Evolutionary conservation across 2,888 invertebrate genomes (phyloP), one percentile per base, ranked within the genome.

Genomic region (Beris chalybata): DNA sequence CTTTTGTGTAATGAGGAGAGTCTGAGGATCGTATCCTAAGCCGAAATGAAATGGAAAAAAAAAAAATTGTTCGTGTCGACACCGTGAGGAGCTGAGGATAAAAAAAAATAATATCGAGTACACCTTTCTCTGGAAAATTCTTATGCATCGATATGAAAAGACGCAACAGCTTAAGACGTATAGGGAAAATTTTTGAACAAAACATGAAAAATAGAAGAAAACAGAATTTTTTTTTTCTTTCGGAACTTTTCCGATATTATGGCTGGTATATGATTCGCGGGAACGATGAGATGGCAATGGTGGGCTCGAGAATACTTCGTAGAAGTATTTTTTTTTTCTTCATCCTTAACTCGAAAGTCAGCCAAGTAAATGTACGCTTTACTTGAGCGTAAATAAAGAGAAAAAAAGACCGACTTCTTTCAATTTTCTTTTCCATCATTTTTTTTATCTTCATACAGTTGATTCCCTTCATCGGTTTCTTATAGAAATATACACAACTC

Each of bases 1-100:
- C 58, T 58, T 58, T 58, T 58, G 58, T 58, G 57, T 57, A 57
- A 9, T 29, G 45, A 22, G 22, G 22, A 58, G n/a, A 45, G 58
- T 45, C 58, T 45, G 58, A 45, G 58, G 58, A 47, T 58, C 45
- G 31, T 12, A 32, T 52, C 22, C 11, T 15, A 43, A 56, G n/a
- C 32, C 13, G 56, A 56, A 56, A 38, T 9, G 38, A 38, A 56
- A 43, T 43, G 1, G 56, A 47, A 12, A 7, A 58, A 58, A 12
- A 7, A 58, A 58, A 58, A 13, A n/a, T 2, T 7, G 1, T 6
- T 43, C n/a, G 9, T 56, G 56, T 44, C 15, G 44, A 56, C 44
- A 15, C 43, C 44, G 44, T 58, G 29, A 22, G 29, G 58, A 45
- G 45, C 44, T 9, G 12, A 47, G 6, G 30, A 30, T 30, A 29